Percentiles rank a stretch among this genome's conserved stretches.
These are phyloP conservation scores for Dusona sp. DNA, from an alignment of 2,888 invertebrate species.

Conservation along the genomic window DNA sequence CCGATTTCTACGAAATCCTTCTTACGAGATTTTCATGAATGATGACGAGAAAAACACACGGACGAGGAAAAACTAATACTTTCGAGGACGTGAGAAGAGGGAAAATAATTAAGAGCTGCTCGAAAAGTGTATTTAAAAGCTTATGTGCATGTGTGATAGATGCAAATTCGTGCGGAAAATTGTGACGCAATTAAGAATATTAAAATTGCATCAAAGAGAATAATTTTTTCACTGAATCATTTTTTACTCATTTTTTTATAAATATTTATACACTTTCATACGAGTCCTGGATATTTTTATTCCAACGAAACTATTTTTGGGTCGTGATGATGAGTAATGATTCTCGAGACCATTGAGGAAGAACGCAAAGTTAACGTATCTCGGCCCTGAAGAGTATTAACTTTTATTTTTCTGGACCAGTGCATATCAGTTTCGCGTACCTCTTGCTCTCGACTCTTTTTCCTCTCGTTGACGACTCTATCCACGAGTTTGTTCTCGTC, in stretches of 20 bases:
- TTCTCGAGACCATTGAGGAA: not conserved
- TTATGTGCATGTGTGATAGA: not conserved
- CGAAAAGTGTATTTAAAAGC: not conserved
- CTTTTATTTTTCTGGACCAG: constrained; percentile 17
- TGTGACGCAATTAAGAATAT: not conserved
- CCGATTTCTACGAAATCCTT: constrained; percentile 44
- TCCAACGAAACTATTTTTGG: not conserved
- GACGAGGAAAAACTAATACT: not conserved
- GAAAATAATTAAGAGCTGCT: not conserved
- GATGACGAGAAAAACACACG: constrained; percentile 4
- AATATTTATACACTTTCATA: not conserved
- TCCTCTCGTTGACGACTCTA: not conserved
- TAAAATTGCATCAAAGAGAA: not conserved
- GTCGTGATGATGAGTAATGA: not conserved
- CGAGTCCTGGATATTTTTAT: not conserved
- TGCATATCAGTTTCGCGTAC: constrained; percentile 3
- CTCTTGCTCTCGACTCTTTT: constrained; percentile 16
- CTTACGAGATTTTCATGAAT: constrained; percentile 44
- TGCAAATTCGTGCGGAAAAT: not conserved
- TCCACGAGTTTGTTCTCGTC: constrained; percentile 17
- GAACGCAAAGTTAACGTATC: not conserved
- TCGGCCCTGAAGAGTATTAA: constrained; percentile 5
- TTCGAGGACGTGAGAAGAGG: constrained; percentile 13
- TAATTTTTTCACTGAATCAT: not conserved
- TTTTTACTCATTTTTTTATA: not conserved